Base-by-base conservation (phyloP, 2,888 invertebrate species). In the Eupithecia centaureata region DNA sequence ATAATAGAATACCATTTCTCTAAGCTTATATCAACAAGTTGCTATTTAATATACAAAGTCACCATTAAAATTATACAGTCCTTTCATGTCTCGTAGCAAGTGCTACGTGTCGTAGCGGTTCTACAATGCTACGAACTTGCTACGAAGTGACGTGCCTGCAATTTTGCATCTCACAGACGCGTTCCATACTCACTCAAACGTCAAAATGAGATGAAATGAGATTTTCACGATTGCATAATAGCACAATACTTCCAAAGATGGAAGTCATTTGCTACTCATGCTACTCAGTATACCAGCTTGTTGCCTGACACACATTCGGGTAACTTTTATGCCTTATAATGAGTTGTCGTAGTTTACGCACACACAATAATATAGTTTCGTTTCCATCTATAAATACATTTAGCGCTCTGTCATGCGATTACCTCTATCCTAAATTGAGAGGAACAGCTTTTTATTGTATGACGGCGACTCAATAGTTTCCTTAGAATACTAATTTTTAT, bases 281-380 rank as follows among this genome's bases (percentile, higher is more conserved):
- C 61, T 67, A 61, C 63, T 70, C 61, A 66, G 47, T 60, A 60
- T n/a, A 57, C 57, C 60, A 32, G 67, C 30, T 69, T 68, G 67
- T 70, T 65, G 62, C 42, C 47, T 70, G 67, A 60, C 68, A 71
- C 72, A 72, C 62, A 71, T 75, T 69, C 63, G 70, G 60, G 64
- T 63, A 27, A 56, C 28, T 15, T n/a, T n/a, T 8, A 8, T 10
- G 10, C 10, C n/a, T 56, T 56, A 8, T 42, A 42, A 42, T 27
- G 56, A 56, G 1, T 27, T 56, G 2, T 27, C 5, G 15, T 25
- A 25, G 52, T 52, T 52, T 47, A 22, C 18, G 47, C n/a, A n/a
- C n/a, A 22, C 18, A 47, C 10, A 4, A 7, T 22, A 47, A 3
- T n/a, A 47, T n/a, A n/a, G 10, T 22, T 22, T 12, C 47, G 3